Conservation (phyloP, 2,113 vertebrate species). For the Corvus hawaiiensis region DNA sequence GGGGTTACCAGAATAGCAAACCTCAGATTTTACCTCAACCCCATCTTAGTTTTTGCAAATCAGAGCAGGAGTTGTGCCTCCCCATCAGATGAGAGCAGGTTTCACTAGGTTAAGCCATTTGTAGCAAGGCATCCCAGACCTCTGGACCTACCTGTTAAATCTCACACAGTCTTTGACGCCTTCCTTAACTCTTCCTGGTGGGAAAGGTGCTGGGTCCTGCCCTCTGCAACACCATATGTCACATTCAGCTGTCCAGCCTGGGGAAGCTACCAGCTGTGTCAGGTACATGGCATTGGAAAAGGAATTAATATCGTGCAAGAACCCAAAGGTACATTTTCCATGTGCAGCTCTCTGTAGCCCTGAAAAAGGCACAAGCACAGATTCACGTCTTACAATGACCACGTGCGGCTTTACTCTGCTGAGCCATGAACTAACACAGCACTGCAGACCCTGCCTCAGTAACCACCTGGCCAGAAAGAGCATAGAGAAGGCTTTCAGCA, state of each 20-base stretch:
- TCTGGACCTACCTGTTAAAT: neutral
- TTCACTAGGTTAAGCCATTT: neutral
- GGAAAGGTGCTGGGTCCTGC: neutral
- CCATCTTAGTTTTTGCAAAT: neutral
- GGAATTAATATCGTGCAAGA: neutral
- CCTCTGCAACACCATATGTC: neutral
- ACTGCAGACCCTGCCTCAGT: neutral
- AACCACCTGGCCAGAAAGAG: neutral
- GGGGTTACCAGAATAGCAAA: neutral
- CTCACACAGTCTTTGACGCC: fast-evolving
- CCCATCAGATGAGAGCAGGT: neutral
- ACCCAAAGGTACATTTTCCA: neutral
- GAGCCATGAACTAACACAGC: neutral
- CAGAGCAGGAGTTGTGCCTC: neutral
- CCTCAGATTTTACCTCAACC: neutral
- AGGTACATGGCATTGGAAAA: neutral
- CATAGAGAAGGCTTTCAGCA: neutral
- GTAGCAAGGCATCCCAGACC: neutral
- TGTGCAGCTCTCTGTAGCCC: neutral
- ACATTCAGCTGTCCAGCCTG: neutral
- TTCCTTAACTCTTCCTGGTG: neutral
- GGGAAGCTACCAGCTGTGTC: neutral
- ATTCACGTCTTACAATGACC: neutral
- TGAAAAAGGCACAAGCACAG: neutral
- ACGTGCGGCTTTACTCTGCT: fast-evolving